Base-by-base conservation (phyloP, 1,140 invertebrate genomes). In the Branchinecta lindahli region DNA sequence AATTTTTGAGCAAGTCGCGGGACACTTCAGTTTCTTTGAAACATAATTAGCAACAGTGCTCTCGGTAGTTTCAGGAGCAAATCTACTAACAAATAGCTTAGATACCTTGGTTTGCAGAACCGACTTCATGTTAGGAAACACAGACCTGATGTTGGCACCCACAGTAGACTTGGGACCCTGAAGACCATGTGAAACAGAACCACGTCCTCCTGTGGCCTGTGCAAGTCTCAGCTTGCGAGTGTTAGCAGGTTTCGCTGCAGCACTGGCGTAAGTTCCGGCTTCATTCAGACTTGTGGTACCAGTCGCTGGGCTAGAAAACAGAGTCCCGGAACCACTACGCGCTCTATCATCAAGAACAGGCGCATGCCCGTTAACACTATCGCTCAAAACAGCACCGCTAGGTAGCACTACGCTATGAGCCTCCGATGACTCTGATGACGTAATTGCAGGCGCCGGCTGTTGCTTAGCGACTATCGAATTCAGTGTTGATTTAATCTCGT, bases 351-450 rank as follows among this genome's bases (percentile, higher is more conserved):
- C n/a, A 52, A n/a, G 47, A 52, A 52, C 47, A 52, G 9, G 47
- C 47, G n/a, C 47, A 52, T 52, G n/a, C 47, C n/a, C 47, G n/a
- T 52, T 52, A 52, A n/a, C n/a, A 52, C 47, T 52, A 52, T 52
- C 47, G 9, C 9, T 52, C 47, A 52, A 52, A 52, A 52, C 9
- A 52, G 47, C 47, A 9, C n/a, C 47, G 9, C n/a, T n/a, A n/a
- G n/a, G 47, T n/a, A 9, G 47, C 47, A 52, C 47, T n/a, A 52
- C 9, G 47, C 47, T 52, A n/a, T 9, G 47, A n/a, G n/a, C 47
- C 47, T 52, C 47, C 9, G 47, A 52, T 52, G 47, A 52, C 47
- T 52, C 9, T n/a, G 47, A 52, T 52, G n/a, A 52, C 47, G 9
- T 52, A 52, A n/a, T 52, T 52, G 47, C 47, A 9, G 47, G 47